phyloP scores from a whole-genome alignment of 2,888 invertebrate species.

The Trimorus sp. region DNA sequence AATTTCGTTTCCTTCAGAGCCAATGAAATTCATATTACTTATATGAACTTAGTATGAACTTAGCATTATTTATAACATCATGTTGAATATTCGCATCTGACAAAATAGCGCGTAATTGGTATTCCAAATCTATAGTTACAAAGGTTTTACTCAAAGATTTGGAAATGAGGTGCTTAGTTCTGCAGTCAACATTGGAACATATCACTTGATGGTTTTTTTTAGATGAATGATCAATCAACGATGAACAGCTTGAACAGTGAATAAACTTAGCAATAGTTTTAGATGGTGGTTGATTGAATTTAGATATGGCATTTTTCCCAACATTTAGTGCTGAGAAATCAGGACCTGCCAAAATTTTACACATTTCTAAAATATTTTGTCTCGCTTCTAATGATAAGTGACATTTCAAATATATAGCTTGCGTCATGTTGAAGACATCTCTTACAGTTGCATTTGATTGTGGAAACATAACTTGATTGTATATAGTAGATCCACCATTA shows the following conservation, averaged over 20 bases:
- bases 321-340: constrained; percentile 29
- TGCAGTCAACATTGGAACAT: constrained; percentile 1
- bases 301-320: constrained; percentile 7
- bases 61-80: constrained; percentile 24
- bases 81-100: constrained; percentile 21
- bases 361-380: constrained; percentile 42
- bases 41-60: too few relatives aligned
- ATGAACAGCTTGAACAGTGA: constrained; percentile 8
- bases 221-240: not conserved
- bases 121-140: constrained; percentile 50
- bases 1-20: constrained; percentile 18
- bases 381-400: constrained; percentile 27
- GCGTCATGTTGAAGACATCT: constrained; percentile 32
- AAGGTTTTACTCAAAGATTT: constrained; percentile 23
- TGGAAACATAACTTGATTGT: too few relatives aligned
- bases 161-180: not conserved
- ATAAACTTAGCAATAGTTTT: constrained; percentile 1
- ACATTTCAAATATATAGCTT: constrained; percentile 35
- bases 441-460: too few relatives aligned
- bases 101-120: constrained; percentile 44
- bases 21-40: constrained; percentile 33
- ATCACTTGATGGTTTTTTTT: constrained; percentile 1
- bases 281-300: constrained; percentile 18
- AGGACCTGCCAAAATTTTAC: constrained; percentile 49
- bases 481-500: too few relatives aligned